Evolutionary conservation across 2,797 vertebrate genomes (phyloP).

Genomic region (Phoebastria nigripes): DNA sequence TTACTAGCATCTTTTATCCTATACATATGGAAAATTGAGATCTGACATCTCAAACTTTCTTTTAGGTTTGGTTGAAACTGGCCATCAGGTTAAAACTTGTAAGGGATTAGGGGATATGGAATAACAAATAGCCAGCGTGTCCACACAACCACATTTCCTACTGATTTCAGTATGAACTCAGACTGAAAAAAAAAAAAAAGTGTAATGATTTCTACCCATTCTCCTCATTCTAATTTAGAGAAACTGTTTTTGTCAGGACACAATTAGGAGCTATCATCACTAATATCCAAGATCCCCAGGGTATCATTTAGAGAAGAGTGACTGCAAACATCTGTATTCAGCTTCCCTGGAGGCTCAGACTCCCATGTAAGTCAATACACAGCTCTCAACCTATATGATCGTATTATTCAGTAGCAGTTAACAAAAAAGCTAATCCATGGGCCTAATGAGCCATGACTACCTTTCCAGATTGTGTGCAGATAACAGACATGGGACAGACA

Average conservation of each 20-base stretch:
- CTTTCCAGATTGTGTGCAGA: neutral
- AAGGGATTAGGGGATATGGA: neutral
- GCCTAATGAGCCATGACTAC: neutral
- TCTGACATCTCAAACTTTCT: neutral
- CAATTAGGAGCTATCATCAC: neutral
- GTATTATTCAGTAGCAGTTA: neutral
- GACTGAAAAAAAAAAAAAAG: neutral
- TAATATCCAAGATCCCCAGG: neutral
- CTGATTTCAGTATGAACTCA: neutral
- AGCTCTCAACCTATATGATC: neutral
- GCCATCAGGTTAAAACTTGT: neutral
- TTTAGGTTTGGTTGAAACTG: neutral
- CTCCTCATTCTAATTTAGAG: neutral
- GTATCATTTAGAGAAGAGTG: neutral
- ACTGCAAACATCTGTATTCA: neutral
- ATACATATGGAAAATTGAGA: neutral
- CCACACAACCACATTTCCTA: neutral
- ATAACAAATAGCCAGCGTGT: neutral
- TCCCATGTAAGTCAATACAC: neutral
- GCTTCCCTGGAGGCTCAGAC: neutral
- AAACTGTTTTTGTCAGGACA: neutral
- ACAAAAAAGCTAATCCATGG: neutral
- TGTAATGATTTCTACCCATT: neutral
- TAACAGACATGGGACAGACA: neutral
- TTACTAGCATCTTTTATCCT: neutral